These are phyloP conservation scores for Cordylochernes scorpioides DNA, from an alignment of 2,888 invertebrate genomes.

Conservation along the genomic window DNA sequence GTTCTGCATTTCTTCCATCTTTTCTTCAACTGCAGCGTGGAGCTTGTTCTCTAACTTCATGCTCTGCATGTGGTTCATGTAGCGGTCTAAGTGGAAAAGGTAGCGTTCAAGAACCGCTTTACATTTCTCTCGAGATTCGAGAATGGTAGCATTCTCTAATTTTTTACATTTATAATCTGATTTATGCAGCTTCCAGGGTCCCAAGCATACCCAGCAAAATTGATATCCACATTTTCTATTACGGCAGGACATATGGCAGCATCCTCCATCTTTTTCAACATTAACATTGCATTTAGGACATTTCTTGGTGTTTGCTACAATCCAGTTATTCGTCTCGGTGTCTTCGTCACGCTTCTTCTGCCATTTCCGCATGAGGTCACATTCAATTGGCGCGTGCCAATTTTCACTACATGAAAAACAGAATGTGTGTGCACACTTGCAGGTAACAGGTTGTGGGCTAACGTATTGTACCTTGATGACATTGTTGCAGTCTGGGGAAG, in stretches of 20 bases:
- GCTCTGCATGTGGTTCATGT: slow-evolving; percentile 98
- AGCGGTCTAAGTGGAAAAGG: slow-evolving; percentile 91
- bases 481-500: slow-evolving; percentile 87
- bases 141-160: too few relatives aligned
- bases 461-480: slow-evolving; percentile 68
- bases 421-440: slow-evolving; percentile 72
- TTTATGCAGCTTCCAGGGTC: slow-evolving; percentile 94
- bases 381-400: slow-evolving; percentile 95
- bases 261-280: slow-evolving; percentile 59
- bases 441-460: slow-evolving; percentile 68
- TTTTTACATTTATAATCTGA: slow-evolving; percentile 82
- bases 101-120: slow-evolving; percentile 83
- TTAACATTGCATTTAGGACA: slow-evolving; percentile 86
- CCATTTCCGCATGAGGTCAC: slow-evolving; percentile 74
- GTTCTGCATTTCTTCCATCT: slow-evolving; percentile 99
- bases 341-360: slow-evolving; percentile 98
- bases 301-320: slow-evolving; percentile 95
- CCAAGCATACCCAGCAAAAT: slow-evolving; percentile 97
- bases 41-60: slow-evolving; percentile 84
- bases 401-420: slow-evolving; percentile 88
- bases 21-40: slow-evolving; percentile 77
- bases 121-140: slow-evolving; percentile 78
- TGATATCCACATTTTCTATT: slow-evolving; percentile 91
- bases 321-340: slow-evolving; percentile 96
- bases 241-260: slow-evolving; percentile 98